Base-by-base conservation (phyloP, 2,113 vertebrate genomes). In the Oreochromis spilurus region DNA sequence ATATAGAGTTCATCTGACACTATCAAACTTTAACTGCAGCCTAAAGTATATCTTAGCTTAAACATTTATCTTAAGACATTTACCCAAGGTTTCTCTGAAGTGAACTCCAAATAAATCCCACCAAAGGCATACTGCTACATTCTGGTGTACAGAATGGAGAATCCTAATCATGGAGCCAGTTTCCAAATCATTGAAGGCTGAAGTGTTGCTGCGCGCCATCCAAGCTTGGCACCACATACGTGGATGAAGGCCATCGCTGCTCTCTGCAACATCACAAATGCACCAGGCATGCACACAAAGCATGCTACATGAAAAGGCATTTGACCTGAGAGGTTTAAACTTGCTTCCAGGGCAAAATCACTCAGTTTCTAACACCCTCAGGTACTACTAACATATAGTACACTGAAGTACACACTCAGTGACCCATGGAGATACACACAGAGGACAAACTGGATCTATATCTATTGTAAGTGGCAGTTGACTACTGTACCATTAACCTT, bases 401-500 rank as follows among this genome's bases (percentile, higher is more conserved):
- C 80, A 85, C 40, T 12, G 77, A 83, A 87, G 84, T 48, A 88
- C 86, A 80, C 81, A 79, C 36, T 87, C 85, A 26, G 55, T 88
- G 86, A 91, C 77, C 91, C 62, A 4, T n/a, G 29, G 67, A 87
- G 70, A 81, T 19, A 2, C 83, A 45, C 40, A 82, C 79, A 82
- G 86, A 93, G 89, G 92, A 94, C 92, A 91, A 84, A 87, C 43
- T 34, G 65, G 62, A 88, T 90, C 84, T 75, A 79, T 82, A 81
- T 89, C 67, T 70, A 60, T 83, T 21, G 53, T 50, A 84, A 79
- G 77, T 82, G 79, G 79, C 84, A 67, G 89, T 58, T 89, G 79
- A 81, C 82, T 70, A 54, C 75, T 80, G 75, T 78, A 45, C 70
- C 75, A 87, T 92, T 90, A 91, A 94, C 92, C 91, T 91, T 92